These are phyloP conservation scores for Axis porcinus DNA, from an alignment of 2,113 vertebrate genomes.

Conservation along the genomic window DNA sequence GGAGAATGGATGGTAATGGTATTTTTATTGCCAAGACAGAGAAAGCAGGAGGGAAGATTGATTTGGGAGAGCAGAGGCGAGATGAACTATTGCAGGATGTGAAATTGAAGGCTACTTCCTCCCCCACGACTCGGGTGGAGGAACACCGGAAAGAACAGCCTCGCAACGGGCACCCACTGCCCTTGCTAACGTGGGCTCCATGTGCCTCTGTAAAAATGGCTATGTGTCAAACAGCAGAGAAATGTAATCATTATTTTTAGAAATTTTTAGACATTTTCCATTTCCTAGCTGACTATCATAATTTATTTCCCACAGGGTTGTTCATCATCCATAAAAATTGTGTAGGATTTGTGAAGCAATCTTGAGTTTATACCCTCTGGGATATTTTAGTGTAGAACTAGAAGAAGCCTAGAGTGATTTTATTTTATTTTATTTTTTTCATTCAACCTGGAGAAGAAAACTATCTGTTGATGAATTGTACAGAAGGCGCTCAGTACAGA, in stretches of 20 bases:
- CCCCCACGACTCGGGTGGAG: background rate
- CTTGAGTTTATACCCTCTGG: constrained; percentile 36
- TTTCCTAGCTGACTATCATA: constrained; percentile 52
- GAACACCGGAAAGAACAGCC: background rate
- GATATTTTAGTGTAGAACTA: constrained; percentile 27
- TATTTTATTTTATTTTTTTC: constrained; percentile 17
- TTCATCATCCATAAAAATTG: constrained; percentile 48
- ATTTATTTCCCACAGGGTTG: constrained; percentile 45
- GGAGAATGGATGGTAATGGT: background rate
- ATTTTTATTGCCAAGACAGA: background rate
- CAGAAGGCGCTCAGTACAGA: background rate
- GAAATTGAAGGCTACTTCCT: background rate
- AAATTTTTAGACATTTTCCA: constrained; percentile 56
- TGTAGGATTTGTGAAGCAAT: constrained; percentile 50
- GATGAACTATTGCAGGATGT: background rate
- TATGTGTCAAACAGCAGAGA: constrained; percentile 37
- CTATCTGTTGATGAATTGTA: constrained; percentile 18
- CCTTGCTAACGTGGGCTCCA: background rate
- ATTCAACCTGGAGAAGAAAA: constrained; percentile 30
- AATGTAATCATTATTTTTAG: constrained; percentile 48
- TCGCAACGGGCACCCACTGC: background rate
- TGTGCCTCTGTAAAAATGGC: background rate
- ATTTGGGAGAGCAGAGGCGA: background rate
- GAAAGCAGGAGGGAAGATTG: background rate
- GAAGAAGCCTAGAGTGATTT: constrained; percentile 26